These are phyloP conservation scores for Drosophila stalkeri DNA, from an alignment of 2,888 invertebrate species.

Conservation along the genomic window DNA sequence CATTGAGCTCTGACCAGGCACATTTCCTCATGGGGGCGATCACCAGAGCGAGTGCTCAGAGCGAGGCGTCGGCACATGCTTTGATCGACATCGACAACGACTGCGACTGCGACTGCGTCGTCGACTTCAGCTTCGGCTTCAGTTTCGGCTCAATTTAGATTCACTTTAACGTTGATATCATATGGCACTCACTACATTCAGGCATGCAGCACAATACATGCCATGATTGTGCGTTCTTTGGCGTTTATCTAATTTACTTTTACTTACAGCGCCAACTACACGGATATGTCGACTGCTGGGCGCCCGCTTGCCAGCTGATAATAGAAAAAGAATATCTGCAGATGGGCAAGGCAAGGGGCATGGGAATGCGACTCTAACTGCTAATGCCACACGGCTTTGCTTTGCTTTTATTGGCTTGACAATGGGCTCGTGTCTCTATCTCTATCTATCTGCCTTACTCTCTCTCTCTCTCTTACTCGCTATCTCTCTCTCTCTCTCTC, in stretches of 20 bases:
- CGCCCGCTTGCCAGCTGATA: slow-evolving; percentile 62
- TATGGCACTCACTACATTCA: slow-evolving; percentile 36
- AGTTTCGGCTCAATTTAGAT: slow-evolving; percentile 76
- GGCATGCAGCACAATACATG: slow-evolving; percentile 39
- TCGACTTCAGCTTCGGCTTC: slow-evolving; percentile 22
- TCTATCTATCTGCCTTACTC: neutral
- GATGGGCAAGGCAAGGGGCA: slow-evolving; percentile 34
- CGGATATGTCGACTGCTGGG: slow-evolving; percentile 47
- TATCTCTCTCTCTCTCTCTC: neutral
- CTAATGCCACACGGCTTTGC: slow-evolving; percentile 14
- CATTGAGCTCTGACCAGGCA: slow-evolving; percentile 78
- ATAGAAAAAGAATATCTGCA: slow-evolving; percentile 39
- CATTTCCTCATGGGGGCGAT: slow-evolving; percentile 61
- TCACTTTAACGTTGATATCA: slow-evolving; percentile 67
- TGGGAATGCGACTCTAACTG: slow-evolving; percentile 28
- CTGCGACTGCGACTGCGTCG: neutral
- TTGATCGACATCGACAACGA: slow-evolving; percentile 53
- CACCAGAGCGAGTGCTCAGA: slow-evolving; percentile 22
- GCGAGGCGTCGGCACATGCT: slow-evolving; percentile 50
- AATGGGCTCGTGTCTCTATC: slow-evolving; percentile 65
- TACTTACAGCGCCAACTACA: slow-evolving; percentile 66
- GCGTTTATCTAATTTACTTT: slow-evolving; percentile 79
- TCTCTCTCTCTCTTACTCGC: neutral
- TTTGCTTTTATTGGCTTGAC: slow-evolving; percentile 74
- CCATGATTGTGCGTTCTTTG: slow-evolving; percentile 69